Evolutionary conservation across 2,888 invertebrate species (phyloP).

Genomic region (Acleris laterana): DNA sequence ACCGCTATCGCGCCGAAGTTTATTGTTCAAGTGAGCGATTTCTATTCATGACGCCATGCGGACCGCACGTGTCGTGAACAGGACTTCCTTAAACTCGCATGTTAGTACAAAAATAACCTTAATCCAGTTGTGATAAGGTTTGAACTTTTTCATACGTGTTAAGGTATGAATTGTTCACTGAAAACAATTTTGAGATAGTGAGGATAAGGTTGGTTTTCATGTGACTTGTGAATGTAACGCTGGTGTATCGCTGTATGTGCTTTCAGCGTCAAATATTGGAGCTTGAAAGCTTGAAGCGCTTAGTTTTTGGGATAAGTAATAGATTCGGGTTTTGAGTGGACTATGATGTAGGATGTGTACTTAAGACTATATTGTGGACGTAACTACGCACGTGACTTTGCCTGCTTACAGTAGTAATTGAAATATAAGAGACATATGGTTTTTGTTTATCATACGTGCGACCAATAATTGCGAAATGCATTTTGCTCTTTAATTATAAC

Average conservation of each 20-base stretch:
- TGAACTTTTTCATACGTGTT: too few relatives aligned
- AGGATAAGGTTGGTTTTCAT: background rate
- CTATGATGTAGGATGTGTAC: background rate
- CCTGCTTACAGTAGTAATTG: too few relatives aligned
- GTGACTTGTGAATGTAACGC: background rate
- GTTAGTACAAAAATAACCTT: too few relatives aligned
- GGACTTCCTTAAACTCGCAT: too few relatives aligned
- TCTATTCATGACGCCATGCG: slow-evolving; percentile 69
- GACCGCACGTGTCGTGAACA: slow-evolving; percentile 20
- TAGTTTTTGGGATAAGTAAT: background rate
- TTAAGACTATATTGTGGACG: too few relatives aligned
- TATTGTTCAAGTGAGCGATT: slow-evolving; percentile 71
- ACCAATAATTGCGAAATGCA: too few relatives aligned
- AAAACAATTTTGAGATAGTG: background rate
- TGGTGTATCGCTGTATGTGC: background rate
- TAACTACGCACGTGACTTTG: too few relatives aligned
- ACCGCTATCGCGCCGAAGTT: slow-evolving; percentile 53
- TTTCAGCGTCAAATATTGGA: background rate
- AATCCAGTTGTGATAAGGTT: too few relatives aligned
- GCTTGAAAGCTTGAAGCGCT: background rate
- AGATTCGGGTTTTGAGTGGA: background rate
- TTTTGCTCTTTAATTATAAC: too few relatives aligned
- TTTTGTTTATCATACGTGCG: too few relatives aligned
- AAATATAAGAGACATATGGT: too few relatives aligned
- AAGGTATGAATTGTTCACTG: background rate